Conservation (phyloP, 2,888 invertebrate genomes). For the Melinaea marsaeus region DNA sequence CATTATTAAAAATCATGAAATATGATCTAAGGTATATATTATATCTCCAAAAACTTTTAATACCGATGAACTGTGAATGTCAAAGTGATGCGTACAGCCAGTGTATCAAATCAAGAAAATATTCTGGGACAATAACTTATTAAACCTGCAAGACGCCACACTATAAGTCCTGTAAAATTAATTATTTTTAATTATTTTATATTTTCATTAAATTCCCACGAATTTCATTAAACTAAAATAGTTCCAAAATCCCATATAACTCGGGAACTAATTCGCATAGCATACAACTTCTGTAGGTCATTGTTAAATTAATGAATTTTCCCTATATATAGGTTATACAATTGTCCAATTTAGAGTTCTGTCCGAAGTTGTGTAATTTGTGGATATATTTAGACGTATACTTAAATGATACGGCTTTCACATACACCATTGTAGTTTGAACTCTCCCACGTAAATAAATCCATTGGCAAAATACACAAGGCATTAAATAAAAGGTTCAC, state of each 20-base stretch:
- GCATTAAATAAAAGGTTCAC: slow-evolving; percentile 2
- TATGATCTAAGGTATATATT: too few relatives aligned
- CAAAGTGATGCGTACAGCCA: too few relatives aligned
- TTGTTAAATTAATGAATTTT: not conserved
- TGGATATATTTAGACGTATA: not conserved
- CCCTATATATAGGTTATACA: not conserved
- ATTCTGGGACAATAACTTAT: too few relatives aligned
- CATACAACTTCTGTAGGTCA: not conserved
- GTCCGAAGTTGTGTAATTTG: not conserved
- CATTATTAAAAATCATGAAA: too few relatives aligned
- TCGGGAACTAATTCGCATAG: not conserved
- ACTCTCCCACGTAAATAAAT: slow-evolving; percentile 7
- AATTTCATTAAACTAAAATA: not conserved
- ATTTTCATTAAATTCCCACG: not conserved
- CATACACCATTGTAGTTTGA: slow-evolving; percentile 12
- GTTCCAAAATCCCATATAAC: not conserved
- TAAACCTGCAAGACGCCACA: too few relatives aligned
- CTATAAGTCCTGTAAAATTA: too few relatives aligned
- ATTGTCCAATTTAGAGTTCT: not conserved
- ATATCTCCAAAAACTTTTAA: too few relatives aligned
- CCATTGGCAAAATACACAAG: not conserved
- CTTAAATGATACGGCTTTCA: slow-evolving; percentile 6
- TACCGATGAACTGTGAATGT: too few relatives aligned
- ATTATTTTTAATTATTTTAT: not conserved
- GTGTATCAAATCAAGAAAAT: too few relatives aligned